Percentiles rank a stretch among this genome's conserved stretches.
Conservation (phyloP, 2,888 invertebrate species). For the Agonopterix alstromeriana region DNA sequence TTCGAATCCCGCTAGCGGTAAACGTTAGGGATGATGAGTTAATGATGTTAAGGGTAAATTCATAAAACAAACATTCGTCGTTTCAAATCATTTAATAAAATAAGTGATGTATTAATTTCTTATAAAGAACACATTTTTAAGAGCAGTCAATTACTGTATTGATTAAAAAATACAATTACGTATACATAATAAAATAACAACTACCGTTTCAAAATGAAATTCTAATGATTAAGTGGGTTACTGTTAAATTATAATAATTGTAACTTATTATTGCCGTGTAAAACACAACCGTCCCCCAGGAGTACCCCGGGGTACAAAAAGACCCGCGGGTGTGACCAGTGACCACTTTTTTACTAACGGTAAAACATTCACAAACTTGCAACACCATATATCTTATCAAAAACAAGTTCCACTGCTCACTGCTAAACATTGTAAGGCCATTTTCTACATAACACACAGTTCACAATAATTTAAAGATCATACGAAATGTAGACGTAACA, state of each 20-base stretch:
- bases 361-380: constrained; percentile 17
- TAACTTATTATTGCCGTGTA: constrained; percentile 23
- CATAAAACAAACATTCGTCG: neutral
- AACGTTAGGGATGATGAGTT: too few species aligned
- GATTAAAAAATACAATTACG: constrained; percentile 18
- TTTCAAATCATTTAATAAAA: constrained; percentile 74
- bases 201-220: constrained; percentile 1
- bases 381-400: constrained; percentile 24
- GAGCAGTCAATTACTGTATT: constrained; percentile 60
- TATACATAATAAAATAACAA: constrained; percentile 7
- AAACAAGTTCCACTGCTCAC: constrained; percentile 19
- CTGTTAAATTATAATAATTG: constrained; percentile 6
- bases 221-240: constrained; percentile 15
- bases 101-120: constrained; percentile 71
- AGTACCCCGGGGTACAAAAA: neutral
- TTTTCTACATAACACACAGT: constrained; percentile 41
- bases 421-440: constrained; percentile 32
- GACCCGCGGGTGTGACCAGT: neutral
- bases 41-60: too few species aligned
- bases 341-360: neutral
- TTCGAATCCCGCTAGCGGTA: too few species aligned
- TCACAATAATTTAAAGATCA: constrained; percentile 35
- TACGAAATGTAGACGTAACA: constrained; percentile 38
- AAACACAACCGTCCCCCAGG: constrained; percentile 24
- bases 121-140: constrained; percentile 66